phyloP scores from a whole-genome alignment of 2,113 vertebrate genomes.

The Dolichallabes microphthalmus region DNA sequence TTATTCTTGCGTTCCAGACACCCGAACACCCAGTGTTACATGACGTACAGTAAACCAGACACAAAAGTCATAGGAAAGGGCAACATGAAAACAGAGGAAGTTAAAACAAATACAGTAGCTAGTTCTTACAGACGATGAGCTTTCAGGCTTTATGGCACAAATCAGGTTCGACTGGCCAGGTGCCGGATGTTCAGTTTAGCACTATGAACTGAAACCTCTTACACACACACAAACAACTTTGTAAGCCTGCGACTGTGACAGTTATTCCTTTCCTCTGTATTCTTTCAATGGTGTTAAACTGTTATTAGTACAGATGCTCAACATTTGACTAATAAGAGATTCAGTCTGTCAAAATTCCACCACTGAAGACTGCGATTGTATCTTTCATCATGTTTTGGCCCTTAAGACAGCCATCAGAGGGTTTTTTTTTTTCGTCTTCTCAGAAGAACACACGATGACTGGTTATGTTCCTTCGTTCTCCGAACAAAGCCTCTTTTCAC shows the following conservation, averaged over 20 bases:
- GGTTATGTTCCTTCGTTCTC: conserved; percentile 1
- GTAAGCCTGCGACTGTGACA: neutral
- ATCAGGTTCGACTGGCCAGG: conserved; percentile 24
- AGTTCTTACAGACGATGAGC: conserved; percentile 4
- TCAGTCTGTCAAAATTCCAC: neutral
- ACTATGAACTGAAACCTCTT: neutral
- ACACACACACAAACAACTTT: neutral
- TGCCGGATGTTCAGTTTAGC: neutral
- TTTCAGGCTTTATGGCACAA: conserved; percentile 14
- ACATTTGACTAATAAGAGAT: neutral
- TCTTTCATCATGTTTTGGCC: conserved; percentile 21
- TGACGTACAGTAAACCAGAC: neutral
- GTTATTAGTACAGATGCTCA: conserved; percentile 12
- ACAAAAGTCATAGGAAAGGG: conserved; percentile 8
- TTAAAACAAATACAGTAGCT: neutral
- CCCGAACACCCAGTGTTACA: neutral
- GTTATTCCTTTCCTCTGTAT: neutral
- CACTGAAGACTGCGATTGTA: conserved; percentile 17
- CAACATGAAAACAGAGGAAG: neutral
- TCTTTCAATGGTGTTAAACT: neutral
- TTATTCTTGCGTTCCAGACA: neutral
- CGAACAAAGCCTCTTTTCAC: conserved; percentile 42
- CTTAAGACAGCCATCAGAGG: conserved; percentile 6
- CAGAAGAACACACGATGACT: conserved; percentile 15
- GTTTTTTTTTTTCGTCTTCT: conserved; percentile 5